Evolutionary conservation across 2,888 invertebrate genomes (phyloP).

Genomic region (Helobdella robusta): DNA sequence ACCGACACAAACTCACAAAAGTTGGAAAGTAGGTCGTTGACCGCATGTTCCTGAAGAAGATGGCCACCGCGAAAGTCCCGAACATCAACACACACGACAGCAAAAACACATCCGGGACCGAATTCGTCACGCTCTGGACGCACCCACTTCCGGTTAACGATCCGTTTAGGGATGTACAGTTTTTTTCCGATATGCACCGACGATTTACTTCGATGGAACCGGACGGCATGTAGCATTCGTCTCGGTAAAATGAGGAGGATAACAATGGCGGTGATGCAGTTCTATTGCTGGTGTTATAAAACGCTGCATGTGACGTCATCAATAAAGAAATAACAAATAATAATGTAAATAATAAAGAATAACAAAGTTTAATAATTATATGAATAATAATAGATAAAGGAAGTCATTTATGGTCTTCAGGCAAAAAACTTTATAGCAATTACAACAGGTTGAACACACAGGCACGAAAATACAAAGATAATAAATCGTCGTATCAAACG

Average conservation of each 20-base stretch:
- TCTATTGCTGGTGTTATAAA: too few species aligned
- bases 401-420: too few species aligned
- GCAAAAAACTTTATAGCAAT: too few species aligned
- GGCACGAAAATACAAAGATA: too few species aligned
- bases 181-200: background rate
- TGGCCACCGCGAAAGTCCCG: slow-evolving; percentile 79
- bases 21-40: slow-evolving; percentile 82
- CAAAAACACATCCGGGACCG: slow-evolving; percentile 66
- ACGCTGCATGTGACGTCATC: too few species aligned
- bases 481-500: too few species aligned
- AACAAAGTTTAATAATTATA: too few species aligned
- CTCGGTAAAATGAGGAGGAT: background rate
- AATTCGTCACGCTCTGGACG: slow-evolving; percentile 2
- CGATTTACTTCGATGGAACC: slow-evolving; percentile 10
- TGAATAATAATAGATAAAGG: too few species aligned
- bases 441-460: too few species aligned
- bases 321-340: too few species aligned
- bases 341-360: too few species aligned
- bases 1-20: slow-evolving; percentile 56
- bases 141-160: background rate
- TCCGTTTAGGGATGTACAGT: slow-evolving; percentile 1
- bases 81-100: slow-evolving; percentile 84
- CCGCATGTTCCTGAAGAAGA: slow-evolving; percentile 80
- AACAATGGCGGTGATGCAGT: too few species aligned
- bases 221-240: background rate